Evolutionary conservation across 2,113 vertebrate genomes (phyloP), one percentile per base, ranked within the genome.

Genomic region (Spermophilus dauricus): DNA sequence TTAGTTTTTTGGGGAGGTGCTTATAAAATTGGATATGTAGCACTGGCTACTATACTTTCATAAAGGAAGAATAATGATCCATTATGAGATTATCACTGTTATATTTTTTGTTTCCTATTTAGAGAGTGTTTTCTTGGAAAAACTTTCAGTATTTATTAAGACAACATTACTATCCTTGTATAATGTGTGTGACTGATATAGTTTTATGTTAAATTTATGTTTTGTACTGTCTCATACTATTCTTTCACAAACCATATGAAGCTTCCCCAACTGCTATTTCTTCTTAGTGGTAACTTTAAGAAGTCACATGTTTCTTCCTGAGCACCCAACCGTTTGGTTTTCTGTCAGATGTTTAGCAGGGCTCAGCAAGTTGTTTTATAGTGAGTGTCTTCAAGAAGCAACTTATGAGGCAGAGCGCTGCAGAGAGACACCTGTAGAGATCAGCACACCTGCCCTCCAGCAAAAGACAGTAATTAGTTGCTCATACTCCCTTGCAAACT

Each of bases 391-490:
- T 98, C 87, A 97, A 98, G 98, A 98, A 97, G 97, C 98, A 97
- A 93, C 98, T 95, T 87, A 97, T 98, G 98, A 97, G 97, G 97
- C 96, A 92, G 84, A 97, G 96, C 86, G 67, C 97, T 86, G 86
- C 88, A 37, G 94, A 81, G 80, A 39, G 97, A 98, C 96, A 99
- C 99, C 98, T 99, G 98, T 98, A 97, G 98, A 98, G 98, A 98
- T 96, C 98, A 96, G 98, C 93, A 73, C 97, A 97, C 97, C 97
- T 98, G 98, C 99, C 99, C 98, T 98, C 97, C 83, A 99, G 99
- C 98, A 97, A 98, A 97, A 98, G 97, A 97, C 97, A 96, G 97
- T 99, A 99, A 99, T 99, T 99, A 99, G 98, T 97, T 97, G 96
- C 96, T 97, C 73, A 48, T 97, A 98, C 98, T 99, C 97, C 98